phyloP scores from a whole-genome alignment of 2,888 invertebrate genomes.

The Lycocerus yunnanus region DNA sequence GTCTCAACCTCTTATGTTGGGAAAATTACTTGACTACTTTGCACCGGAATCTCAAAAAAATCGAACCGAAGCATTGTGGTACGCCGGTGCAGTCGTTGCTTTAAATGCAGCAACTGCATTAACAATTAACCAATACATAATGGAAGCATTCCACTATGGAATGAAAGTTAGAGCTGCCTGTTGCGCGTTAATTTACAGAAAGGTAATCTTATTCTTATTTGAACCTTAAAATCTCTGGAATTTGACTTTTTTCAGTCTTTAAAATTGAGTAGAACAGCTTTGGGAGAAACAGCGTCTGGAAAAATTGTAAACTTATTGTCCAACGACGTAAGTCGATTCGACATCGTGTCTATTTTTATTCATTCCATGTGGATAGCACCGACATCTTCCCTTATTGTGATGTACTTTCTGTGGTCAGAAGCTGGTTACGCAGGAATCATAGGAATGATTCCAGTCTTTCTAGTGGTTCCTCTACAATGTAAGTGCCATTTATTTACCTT shows the following conservation, averaged over 20 bases:
- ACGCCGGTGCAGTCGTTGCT: slow-evolving; percentile 63
- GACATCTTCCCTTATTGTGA: slow-evolving; percentile 66
- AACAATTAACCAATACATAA: slow-evolving; percentile 68
- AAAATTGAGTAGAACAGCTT: slow-evolving; percentile 69
- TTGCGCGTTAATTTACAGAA: slow-evolving; percentile 83
- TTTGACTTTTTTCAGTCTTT: slow-evolving; percentile 61
- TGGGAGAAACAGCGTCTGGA: slow-evolving; percentile 79
- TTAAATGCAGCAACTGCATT: slow-evolving; percentile 63
- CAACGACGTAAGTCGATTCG: slow-evolving; percentile 92
- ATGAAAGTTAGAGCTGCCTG: slow-evolving; percentile 82
- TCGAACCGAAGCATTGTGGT: slow-evolving; percentile 65
- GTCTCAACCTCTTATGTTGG: slow-evolving; percentile 69
- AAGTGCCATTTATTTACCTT: slow-evolving; percentile 37
- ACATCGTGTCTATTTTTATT: slow-evolving; percentile 79
- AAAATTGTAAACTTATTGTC: slow-evolving; percentile 92
- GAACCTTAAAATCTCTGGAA: background rate
- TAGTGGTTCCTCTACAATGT: slow-evolving; percentile 86
- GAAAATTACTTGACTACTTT: slow-evolving; percentile 70
- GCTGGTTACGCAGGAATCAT: slow-evolving; percentile 76
- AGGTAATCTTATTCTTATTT: slow-evolving; percentile 62
- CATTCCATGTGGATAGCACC: slow-evolving; percentile 91
- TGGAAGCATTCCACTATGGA: slow-evolving; percentile 74
- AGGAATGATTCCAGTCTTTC: slow-evolving; percentile 76
- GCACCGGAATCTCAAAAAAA: slow-evolving; percentile 58
- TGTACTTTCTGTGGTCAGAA: slow-evolving; percentile 77